phyloP scores from a whole-genome alignment of 2,113 vertebrate species.

The Oceanites oceanicus region DNA sequence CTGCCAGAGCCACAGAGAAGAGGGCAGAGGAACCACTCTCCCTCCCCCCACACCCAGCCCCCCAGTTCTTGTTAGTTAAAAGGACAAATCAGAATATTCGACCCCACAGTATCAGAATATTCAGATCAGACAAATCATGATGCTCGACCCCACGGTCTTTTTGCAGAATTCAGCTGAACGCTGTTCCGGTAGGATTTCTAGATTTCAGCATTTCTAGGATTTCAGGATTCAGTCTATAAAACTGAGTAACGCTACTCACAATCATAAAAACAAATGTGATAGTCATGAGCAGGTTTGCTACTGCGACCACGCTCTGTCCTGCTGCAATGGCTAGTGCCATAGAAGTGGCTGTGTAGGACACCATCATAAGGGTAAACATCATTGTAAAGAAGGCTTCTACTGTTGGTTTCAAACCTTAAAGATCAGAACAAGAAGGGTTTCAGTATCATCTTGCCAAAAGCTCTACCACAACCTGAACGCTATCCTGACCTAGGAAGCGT shows the following conservation, averaged over 20 bases:
- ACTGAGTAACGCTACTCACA: conserved; percentile 69
- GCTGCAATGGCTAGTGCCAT: conserved; percentile 89
- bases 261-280: conserved; percentile 92
- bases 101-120: neutral
- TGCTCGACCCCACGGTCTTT: neutral
- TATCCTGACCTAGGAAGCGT: accelerated
- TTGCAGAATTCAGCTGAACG: neutral
- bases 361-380: conserved; percentile 83
- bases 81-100: neutral
- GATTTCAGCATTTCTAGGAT: neutral
- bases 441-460: neutral
- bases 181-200: neutral
- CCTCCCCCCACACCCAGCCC: neutral
- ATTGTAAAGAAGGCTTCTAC: conserved; percentile 84
- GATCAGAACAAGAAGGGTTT: neutral
- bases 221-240: neutral
- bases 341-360: conserved; percentile 84
- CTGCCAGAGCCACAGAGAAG: neutral
- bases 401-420: conserved; percentile 81
- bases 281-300: conserved; percentile 89
- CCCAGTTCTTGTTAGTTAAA: neutral
- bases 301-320: conserved; percentile 83
- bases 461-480: neutral
- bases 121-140: neutral
- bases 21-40: neutral